Percentiles rank a stretch among this genome's conserved stretches.
These are phyloP conservation scores for Temnothorax longispinosus DNA, from an alignment of 1,140 invertebrate species.

Conservation along the genomic window DNA sequence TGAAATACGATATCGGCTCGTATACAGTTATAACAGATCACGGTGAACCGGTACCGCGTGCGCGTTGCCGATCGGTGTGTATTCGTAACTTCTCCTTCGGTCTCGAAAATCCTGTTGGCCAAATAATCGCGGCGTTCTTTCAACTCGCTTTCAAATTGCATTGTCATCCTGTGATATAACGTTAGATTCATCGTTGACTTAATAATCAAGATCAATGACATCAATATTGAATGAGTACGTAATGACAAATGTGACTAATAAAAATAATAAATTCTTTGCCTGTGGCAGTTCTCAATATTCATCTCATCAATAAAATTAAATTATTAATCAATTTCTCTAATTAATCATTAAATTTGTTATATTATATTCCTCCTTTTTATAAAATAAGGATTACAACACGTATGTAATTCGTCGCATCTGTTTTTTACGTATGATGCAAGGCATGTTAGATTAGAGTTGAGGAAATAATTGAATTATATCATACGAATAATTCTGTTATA, in stretches of 20 bases:
- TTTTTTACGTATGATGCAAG: not conserved
- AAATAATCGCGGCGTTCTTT: not conserved
- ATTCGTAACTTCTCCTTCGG: slow-evolving; percentile 8
- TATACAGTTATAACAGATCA: slow-evolving; percentile 71
- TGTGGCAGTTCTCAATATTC: not conserved
- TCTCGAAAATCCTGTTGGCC: slow-evolving; percentile 1
- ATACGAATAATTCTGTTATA: not conserved
- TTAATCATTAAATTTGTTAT: not conserved
- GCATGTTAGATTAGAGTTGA: not conserved
- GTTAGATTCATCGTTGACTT: not conserved
- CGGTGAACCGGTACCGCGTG: slow-evolving; percentile 62
- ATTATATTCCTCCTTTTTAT: not conserved
- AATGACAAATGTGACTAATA: not conserved
- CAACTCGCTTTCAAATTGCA: not conserved
- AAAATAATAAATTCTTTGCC: not conserved
- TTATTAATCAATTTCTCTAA: not conserved
- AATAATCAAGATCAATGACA: not conserved
- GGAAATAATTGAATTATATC: not conserved
- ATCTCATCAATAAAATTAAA: not conserved
- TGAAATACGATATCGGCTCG: slow-evolving; percentile 31
- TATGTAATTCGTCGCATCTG: not conserved
- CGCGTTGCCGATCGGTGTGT: slow-evolving; percentile 26
- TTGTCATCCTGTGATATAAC: slow-evolving; percentile 21
- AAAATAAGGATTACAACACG: not conserved
- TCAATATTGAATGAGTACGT: not conserved